Evolutionary conservation across 2,888 invertebrate genomes (phyloP), one percentile per base, ranked within the genome.

Genomic region (Spatulosminthurus flaviceps): DNA sequence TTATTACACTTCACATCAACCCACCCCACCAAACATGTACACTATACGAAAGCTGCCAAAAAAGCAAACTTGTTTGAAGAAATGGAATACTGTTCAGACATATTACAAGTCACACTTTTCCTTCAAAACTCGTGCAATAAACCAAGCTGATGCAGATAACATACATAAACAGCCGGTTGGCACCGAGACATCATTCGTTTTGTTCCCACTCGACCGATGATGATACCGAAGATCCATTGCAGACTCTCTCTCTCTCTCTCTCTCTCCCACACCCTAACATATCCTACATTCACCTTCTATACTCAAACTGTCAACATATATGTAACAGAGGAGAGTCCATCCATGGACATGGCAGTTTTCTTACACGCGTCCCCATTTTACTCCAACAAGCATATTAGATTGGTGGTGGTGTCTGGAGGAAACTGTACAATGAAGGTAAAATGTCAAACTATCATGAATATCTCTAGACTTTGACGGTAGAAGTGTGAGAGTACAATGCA

Each of bases 21-120:
- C n/a, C n/a, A n/a, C n/a, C n/a, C n/a, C n/a, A n/a, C n/a, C n/a
- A n/a, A n/a, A n/a, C n/a, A n/a, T n/a, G n/a, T n/a, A n/a, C n/a
- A n/a, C n/a, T n/a, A n/a, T n/a, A n/a, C n/a, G 51, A 13, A 51
- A 19, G 1, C 51, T 51, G 51, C n/a, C 51, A 13, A 51, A 51
- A 16, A n/a, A 19, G 51, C 16, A n/a, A 51, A 51, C 51, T 19
- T 51, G 51, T 51, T 51, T 51, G 51, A 51, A 4, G 51, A n/a
- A 51, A 19, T 13, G 51, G 51, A 51, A 51, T 51, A 51, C 51
- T n/a, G 1, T 51, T 4, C 51, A 51, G 51, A 51, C 51, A n/a
- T 5, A 51, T 51, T 51, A 51, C 51, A 51, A 51, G 51, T 51
- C 51, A 51, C 51, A 51, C 51, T 51, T 51, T 51, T 51, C 51